Percentiles rank a stretch among this genome's conserved stretches.
Conservation (phyloP, 2,797 vertebrate genomes). For the Acipenser ruthenus region DNA sequence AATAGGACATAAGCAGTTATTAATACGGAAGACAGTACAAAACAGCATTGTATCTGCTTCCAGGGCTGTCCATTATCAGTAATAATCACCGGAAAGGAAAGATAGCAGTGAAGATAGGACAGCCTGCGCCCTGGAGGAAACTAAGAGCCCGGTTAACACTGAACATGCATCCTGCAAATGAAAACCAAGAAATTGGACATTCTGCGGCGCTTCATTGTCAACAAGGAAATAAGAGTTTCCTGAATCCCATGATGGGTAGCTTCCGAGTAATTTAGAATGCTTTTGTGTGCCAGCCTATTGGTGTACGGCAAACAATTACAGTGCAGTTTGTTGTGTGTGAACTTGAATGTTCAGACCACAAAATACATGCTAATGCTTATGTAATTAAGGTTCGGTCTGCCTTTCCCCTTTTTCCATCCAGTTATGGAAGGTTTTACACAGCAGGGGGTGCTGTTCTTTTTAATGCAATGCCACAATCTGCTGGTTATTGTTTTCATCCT, state of each 20-base stretch:
- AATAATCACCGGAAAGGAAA: slow-evolving; percentile 35
- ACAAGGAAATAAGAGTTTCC: slow-evolving; percentile 30
- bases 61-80: slow-evolving; percentile 42
- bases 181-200: not conserved
- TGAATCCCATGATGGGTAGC: slow-evolving; percentile 3
- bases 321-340: too few species aligned
- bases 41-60: slow-evolving; percentile 61
- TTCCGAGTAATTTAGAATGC: not conserved
- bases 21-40: slow-evolving; percentile 57
- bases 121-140: slow-evolving; percentile 41
- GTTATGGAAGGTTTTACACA: too few species aligned
- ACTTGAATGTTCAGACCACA: too few species aligned
- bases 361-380: too few species aligned
- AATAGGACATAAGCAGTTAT: slow-evolving; percentile 53
- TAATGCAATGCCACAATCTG: too few species aligned
- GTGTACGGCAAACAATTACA: too few species aligned
- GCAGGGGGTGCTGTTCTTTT: too few species aligned
- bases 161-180: slow-evolving; percentile 37
- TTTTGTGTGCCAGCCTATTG: too few species aligned
- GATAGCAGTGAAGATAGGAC: slow-evolving; percentile 41
- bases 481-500: too few species aligned
- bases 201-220: slow-evolving; percentile 13
- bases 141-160: slow-evolving; percentile 27
- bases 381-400: too few species aligned
- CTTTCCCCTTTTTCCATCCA: too few species aligned